Conservation (phyloP, 2,113 vertebrate species). For the Larimichthys crocea region DNA sequence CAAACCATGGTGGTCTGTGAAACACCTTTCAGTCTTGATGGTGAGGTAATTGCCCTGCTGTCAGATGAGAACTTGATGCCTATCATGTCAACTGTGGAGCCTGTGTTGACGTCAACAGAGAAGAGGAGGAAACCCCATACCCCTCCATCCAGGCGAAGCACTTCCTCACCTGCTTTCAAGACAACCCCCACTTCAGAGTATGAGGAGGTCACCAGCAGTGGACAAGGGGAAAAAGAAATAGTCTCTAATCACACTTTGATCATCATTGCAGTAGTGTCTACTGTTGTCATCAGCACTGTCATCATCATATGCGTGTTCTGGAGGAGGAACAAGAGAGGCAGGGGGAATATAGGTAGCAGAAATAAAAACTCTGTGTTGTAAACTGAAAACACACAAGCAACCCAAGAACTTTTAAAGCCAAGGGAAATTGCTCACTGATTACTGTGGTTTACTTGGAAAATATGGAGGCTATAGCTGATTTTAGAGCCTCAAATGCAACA, state of each 20-base stretch:
- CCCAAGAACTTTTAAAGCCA: constrained; percentile 26
- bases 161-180: constrained; percentile 45
- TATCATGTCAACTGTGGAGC: constrained; percentile 40
- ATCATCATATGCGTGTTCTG: constrained; percentile 74
- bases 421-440: constrained; percentile 23
- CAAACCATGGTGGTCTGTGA: constrained; percentile 82
- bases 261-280: constrained; percentile 67
- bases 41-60: constrained; percentile 75
- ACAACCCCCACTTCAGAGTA: constrained; percentile 58
- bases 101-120: constrained; percentile 59
- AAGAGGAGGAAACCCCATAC: constrained; percentile 57
- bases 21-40: constrained; percentile 76
- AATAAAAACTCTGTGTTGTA: constrained; percentile 77
- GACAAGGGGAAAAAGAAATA: constrained; percentile 24
- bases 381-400: constrained; percentile 8
- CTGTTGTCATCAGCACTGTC: constrained; percentile 69
- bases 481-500: constrained; percentile 16
- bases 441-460: constrained; percentile 4
- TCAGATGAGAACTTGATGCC: constrained; percentile 52
- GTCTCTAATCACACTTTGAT: constrained; percentile 52
- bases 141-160: constrained; percentile 52
- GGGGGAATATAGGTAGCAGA: constrained; percentile 59
- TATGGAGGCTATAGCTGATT: constrained; percentile 6
- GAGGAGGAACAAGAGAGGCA: constrained; percentile 74
- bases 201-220: constrained; percentile 41